phyloP scores from a whole-genome alignment of 2,113 vertebrate genomes.

The Microcebus tavaratra region DNA sequence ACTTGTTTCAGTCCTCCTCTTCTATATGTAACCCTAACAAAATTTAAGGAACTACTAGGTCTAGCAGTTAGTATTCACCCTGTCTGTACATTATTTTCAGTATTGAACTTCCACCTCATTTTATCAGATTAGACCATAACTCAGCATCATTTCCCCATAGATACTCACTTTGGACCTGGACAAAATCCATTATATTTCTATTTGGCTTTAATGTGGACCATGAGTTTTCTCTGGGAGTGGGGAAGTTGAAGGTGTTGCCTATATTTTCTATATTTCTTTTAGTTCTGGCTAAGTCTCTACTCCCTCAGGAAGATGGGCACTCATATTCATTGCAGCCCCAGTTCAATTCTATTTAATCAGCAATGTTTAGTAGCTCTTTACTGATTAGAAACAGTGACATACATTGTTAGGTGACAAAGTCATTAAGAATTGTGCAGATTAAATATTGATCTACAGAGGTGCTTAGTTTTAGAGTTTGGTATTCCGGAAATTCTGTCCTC shows the following conservation, averaged over 20 bases:
- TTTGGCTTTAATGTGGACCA: not conserved
- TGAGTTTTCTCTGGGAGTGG: not conserved
- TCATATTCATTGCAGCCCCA: slow-evolving; percentile 20
- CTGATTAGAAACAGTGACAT: not conserved
- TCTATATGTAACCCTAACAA: not conserved
- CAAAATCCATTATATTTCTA: not conserved
- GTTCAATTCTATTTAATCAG: not conserved
- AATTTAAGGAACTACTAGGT: not conserved
- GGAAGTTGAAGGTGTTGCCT: not conserved
- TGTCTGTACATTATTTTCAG: not conserved
- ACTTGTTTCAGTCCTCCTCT: slow-evolving; percentile 23
- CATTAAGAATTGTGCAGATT: slow-evolving; percentile 1
- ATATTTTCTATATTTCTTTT: not conserved
- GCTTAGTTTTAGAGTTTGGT: slow-evolving; percentile 27
- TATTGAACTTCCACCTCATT: not conserved
- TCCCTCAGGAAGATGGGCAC: not conserved
- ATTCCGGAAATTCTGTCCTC: not conserved
- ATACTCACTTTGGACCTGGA: not conserved
- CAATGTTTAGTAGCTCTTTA: slow-evolving; percentile 36
- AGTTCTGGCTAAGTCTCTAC: not conserved
- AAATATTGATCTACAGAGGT: slow-evolving; percentile 32
- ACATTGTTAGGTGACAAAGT: slow-evolving; percentile 10
- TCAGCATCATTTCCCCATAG: not conserved
- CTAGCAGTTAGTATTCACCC: not conserved
- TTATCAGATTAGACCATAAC: not conserved